These are phyloP conservation scores for Microctonus brassicae DNA, from an alignment of 2,888 invertebrate species.

Conservation along the genomic window DNA sequence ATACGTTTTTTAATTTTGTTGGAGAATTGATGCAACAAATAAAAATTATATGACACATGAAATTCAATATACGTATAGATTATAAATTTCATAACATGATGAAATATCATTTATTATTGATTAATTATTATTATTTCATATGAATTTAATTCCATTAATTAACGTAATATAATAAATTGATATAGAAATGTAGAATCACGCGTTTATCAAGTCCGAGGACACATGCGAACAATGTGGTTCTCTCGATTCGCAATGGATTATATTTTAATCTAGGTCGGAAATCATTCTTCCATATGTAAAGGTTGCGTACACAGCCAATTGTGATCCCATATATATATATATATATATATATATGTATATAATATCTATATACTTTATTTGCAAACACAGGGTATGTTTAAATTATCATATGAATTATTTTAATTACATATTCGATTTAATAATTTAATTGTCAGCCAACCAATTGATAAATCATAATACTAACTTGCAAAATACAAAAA, in stretches of 20 bases:
- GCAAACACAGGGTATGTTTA: not conserved
- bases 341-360: too few species aligned
- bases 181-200: not conserved
- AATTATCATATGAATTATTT: constrained; percentile 21
- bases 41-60: not conserved
- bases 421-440: constrained; percentile 11
- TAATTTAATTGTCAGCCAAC: constrained; percentile 1
- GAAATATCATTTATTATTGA: not conserved
- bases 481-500: too few species aligned
- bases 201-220: not conserved
- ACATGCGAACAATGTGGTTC: not conserved
- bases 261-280: constrained; percentile 6
- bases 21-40: not conserved
- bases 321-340: too few species aligned
- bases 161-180: not conserved
- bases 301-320: not conserved
- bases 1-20: not conserved
- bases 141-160: not conserved
- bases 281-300: not conserved
- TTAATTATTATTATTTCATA: not conserved
- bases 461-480: not conserved
- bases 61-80: not conserved
- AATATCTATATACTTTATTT: not conserved
- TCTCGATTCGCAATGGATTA: not conserved
- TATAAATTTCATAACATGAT: not conserved